Conservation (phyloP, 2,888 invertebrate genomes). For the Hirtodrosophila trivittata region DNA sequence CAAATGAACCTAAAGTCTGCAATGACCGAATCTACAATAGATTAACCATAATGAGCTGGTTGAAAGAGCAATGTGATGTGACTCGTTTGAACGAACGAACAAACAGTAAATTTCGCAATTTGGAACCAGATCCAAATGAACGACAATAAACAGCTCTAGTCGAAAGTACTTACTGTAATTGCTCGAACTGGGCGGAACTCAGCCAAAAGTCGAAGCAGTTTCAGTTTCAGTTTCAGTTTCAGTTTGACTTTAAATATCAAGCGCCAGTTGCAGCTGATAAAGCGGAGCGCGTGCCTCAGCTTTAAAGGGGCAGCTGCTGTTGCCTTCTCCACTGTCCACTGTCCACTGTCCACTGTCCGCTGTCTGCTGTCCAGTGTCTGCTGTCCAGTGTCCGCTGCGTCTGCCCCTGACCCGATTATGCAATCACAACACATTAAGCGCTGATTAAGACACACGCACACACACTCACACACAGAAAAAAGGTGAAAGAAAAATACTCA, state of each 20-base stretch:
- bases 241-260: neutral
- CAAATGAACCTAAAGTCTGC: too few relatives aligned
- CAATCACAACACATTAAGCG: conserved; percentile 70
- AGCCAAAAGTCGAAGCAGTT: too few relatives aligned
- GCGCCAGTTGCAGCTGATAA: conserved; percentile 7
- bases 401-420: conserved; percentile 42
- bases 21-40: too few relatives aligned
- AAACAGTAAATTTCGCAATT: too few relatives aligned
- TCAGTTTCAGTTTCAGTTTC: conserved; percentile 2
- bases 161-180: too few relatives aligned
- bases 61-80: too few relatives aligned
- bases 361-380: neutral
- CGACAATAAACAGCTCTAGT: too few relatives aligned
- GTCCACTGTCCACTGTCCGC: neutral
- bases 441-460: conserved; percentile 58
- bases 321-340: neutral
- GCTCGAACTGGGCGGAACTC: neutral
- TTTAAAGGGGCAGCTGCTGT: conserved; percentile 3
- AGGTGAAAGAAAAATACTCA: too few relatives aligned
- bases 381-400: neutral
- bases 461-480: conserved; percentile 32
- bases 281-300: neutral
- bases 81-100: too few relatives aligned
- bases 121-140: too few relatives aligned
- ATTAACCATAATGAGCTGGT: too few relatives aligned